These are phyloP conservation scores for Dorcus hopei DNA, from an alignment of 2,888 invertebrate species.

Conservation along the genomic window DNA sequence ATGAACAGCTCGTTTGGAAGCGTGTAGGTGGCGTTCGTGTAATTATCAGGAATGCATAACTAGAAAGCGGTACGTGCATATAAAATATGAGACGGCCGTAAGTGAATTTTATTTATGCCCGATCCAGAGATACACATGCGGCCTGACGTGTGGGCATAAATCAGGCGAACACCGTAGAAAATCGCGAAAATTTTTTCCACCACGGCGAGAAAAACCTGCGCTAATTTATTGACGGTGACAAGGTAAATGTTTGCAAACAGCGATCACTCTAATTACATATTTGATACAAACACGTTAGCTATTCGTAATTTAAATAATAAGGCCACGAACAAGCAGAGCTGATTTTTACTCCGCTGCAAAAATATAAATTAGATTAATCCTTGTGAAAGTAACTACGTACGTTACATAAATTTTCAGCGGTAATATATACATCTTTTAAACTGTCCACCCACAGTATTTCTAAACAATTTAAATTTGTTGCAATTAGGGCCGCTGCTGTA, in stretches of 20 bases:
- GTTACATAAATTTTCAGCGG: background rate
- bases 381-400: slow-evolving; percentile 3
- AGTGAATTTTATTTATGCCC: slow-evolving; percentile 18
- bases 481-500: background rate
- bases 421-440: slow-evolving; percentile 4
- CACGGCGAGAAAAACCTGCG: background rate
- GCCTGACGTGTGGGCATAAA: slow-evolving; percentile 1
- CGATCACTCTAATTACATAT: background rate
- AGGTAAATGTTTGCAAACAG: background rate
- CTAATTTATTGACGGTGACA: background rate
- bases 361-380: slow-evolving; percentile 3
- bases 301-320: background rate
- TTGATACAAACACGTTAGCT: background rate
- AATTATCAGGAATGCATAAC: slow-evolving; percentile 43
- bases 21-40: slow-evolving; percentile 42
- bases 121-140: slow-evolving; percentile 9
- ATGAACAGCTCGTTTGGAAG: slow-evolving; percentile 11
- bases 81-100: slow-evolving; percentile 13
- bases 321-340: background rate
- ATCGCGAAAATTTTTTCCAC: background rate
- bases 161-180: background rate
- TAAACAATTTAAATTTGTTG: slow-evolving; percentile 7
- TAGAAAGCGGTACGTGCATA: slow-evolving; percentile 38
- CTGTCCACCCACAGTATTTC: slow-evolving; percentile 7
- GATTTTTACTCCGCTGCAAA: slow-evolving; percentile 1